Base-by-base conservation (phyloP, 1,140 invertebrate species). In the Sitobion miscanthi region DNA sequence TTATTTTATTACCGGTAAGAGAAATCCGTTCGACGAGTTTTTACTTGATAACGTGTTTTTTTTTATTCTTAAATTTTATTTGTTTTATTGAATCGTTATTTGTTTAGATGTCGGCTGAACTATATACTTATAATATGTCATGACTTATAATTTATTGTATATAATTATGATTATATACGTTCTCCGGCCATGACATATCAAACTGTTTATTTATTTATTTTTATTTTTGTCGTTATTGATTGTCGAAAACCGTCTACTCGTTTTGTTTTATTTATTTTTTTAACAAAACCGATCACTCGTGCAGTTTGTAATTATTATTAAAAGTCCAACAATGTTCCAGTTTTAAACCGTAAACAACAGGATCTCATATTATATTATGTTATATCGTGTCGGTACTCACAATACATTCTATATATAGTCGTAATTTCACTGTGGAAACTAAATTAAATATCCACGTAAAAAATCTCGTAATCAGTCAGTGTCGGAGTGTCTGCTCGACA, bases 401-500 rank as follows among this genome's bases (percentile, higher is more conserved):
- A 11, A 25, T 30, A 30, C 25, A 47, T 47, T 9, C 7, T 47
- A 47, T 47, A 14, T 30, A 21, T 35, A 82, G 20, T 47, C 7
- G 45, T 82, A 82, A 35, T 82, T 42, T 23, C 17, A 21, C 23
- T 8, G 4, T 7, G 1, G 35, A 21, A 82, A 69, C 62, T 30
- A 30, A 69, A n/a, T 85, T 85, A 85, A 85, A 25, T 11, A 25
- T 47, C 3, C 21, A 30, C 25, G 42, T 47, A 49, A 49, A 87
- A 83, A 87, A 87, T n/a, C 25, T 25, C n/a, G 45, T 47, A 49
- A 87, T 87, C 85, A n/a, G 85, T 87, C 85, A 87, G 25, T 87
- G 85, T 87, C 85, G 83, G 30, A 17, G 3, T n/a, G 14, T 86
- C 85, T 8, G 8, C 23, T 2, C 25, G 23, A 57, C 14, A n/a